Evolutionary conservation across 2,113 vertebrate genomes (phyloP).

Genomic region (Onychostoma macrolepis): DNA sequence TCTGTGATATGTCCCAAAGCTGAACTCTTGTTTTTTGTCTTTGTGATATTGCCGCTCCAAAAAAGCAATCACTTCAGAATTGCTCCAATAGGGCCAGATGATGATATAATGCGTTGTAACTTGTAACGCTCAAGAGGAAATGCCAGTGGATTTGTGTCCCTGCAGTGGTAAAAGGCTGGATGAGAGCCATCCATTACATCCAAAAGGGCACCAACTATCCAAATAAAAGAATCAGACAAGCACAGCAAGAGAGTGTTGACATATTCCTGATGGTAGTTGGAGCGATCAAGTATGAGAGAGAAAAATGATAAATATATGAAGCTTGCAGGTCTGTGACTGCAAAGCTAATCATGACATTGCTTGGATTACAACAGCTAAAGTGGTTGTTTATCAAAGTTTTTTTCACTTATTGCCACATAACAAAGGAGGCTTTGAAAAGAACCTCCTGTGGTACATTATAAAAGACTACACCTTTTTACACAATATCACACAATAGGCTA

Average conservation of each 20-base stretch:
- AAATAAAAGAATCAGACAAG: conserved; percentile 3
- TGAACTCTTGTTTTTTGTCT: conserved; percentile 3
- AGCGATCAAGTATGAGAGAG: background rate
- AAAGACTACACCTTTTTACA: background rate
- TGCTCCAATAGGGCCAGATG: conserved; percentile 5
- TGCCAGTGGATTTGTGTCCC: conserved; percentile 30
- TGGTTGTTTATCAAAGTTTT: background rate
- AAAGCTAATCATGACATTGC: background rate
- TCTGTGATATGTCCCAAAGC: background rate
- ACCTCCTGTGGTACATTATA: background rate
- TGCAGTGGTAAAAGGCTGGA: conserved; percentile 10
- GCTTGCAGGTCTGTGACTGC: background rate
- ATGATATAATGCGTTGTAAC: background rate
- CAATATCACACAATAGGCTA: background rate
- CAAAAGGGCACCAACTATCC: conserved; percentile 32
- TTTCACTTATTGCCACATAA: background rate
- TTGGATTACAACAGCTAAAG: background rate
- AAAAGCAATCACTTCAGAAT: conserved; percentile 38
- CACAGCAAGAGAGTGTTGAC: conserved; percentile 1
- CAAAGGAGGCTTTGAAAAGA: background rate
- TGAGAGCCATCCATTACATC: conserved; percentile 3
- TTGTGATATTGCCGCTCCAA: conserved; percentile 13
- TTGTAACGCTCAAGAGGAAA: conserved; percentile 15
- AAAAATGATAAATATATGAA: background rate
- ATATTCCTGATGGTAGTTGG: background rate